phyloP scores from a whole-genome alignment of 2,113 vertebrate genomes.

The Engraulis encrasicolus region DNA sequence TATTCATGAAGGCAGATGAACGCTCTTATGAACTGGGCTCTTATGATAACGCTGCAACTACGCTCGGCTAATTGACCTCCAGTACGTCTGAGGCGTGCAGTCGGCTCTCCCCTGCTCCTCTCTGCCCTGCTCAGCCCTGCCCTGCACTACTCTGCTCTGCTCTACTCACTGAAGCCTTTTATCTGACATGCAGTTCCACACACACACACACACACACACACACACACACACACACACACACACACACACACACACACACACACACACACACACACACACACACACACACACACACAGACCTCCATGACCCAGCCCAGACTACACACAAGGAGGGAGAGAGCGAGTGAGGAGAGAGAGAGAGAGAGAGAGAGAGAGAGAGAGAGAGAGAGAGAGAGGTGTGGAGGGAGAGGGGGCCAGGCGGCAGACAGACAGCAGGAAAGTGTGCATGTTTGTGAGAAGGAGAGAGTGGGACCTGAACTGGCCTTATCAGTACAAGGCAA shows the following conservation, averaged over 20 bases:
- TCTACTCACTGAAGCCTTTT: neutral
- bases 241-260: too few relatives aligned
- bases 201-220: too few relatives aligned
- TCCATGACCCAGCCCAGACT: neutral
- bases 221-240: too few relatives aligned
- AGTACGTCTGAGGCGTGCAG: neutral
- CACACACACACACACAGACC: neutral
- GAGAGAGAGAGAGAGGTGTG: neutral
- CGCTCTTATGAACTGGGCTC: neutral
- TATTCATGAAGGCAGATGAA: neutral
- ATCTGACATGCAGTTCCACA: slow-evolving; percentile 18
- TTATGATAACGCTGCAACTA: neutral
- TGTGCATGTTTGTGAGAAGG: too few relatives aligned
- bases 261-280: too few relatives aligned
- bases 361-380: neutral
- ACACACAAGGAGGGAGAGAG: neutral
- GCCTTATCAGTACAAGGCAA: neutral
- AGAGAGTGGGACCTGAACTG: neutral
- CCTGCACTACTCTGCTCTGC: neutral
- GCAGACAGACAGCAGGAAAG: neutral
- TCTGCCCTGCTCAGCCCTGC: neutral
- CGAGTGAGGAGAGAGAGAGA: neutral
- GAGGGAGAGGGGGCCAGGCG: neutral
- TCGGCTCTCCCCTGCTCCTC: neutral
- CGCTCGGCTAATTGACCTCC: neutral